Percentiles rank a stretch among this genome's conserved stretches.
These are phyloP conservation scores for Drosophila yooni DNA, from an alignment of 2,888 invertebrate genomes.

Conservation along the genomic window DNA sequence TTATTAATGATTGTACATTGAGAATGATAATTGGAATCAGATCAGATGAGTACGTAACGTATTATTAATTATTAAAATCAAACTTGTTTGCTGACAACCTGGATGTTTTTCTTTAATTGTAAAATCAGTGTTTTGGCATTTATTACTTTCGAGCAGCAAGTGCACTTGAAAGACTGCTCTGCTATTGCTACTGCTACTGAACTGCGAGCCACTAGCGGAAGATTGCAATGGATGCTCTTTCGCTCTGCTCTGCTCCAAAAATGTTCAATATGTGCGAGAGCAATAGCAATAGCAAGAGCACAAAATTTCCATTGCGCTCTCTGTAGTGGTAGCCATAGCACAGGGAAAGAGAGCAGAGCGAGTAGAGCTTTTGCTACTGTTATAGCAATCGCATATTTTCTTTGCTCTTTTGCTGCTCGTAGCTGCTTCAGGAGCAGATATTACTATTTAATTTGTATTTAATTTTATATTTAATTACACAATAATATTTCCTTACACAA, in stretches of 20 bases:
- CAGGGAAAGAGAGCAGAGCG: background rate
- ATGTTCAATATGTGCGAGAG: background rate
- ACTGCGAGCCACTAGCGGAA: background rate
- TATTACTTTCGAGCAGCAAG: background rate
- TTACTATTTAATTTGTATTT: no score
- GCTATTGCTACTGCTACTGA: background rate
- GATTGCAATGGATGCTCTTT: background rate
- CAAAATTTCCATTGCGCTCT: background rate
- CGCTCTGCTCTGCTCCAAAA: no score
- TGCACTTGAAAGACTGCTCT: background rate
- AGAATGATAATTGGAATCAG: conserved; percentile 29
- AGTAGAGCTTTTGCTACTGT: background rate
- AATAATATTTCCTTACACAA: rapidly evolving
- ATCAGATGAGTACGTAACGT: conserved; percentile 45
- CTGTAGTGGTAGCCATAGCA: background rate
- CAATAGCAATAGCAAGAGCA: background rate
- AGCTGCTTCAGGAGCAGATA: no score
- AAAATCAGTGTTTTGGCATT: background rate
- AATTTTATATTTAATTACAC: no score
- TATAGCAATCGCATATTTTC: background rate
- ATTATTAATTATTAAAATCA: conserved; percentile 70
- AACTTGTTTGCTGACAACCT: conserved; percentile 66
- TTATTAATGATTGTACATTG: conserved; percentile 53
- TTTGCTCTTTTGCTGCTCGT: background rate
- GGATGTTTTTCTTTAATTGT: background rate